Conservation (phyloP, 64 coral and sea anemone genomes). For the Exaiptasia diaphana region DNA sequence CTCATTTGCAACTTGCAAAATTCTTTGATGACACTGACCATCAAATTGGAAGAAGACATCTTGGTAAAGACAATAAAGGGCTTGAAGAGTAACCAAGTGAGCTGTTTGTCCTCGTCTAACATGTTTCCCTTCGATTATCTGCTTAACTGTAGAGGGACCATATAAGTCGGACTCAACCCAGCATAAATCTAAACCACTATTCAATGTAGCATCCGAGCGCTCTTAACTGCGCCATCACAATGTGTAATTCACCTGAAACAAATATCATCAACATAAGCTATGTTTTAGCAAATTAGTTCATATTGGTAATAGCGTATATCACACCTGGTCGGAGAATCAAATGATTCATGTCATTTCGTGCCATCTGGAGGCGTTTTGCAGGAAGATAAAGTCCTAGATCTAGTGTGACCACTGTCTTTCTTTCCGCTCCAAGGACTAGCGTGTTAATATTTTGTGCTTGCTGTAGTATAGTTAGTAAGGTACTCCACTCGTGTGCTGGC, state of each 20-base stretch:
- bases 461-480: background rate
- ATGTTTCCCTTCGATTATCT: constrained; percentile 36
- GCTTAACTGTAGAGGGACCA: constrained; percentile 40
- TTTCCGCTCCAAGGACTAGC: background rate
- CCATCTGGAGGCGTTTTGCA: constrained; percentile 15
- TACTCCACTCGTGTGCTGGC: constrained; percentile 52
- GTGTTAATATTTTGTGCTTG: constrained; percentile 45
- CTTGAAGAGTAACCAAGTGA: constrained; percentile 48
- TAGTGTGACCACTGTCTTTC: constrained; percentile 7
- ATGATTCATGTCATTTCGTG: constrained; percentile 6
- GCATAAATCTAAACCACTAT: constrained; percentile 32
- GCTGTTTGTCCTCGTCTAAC: constrained; percentile 38
- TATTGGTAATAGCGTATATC: too few species aligned
- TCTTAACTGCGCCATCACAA: constrained; percentile 9
- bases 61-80: constrained; percentile 33
- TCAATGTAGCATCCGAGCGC: constrained; percentile 17
- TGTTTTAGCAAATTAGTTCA: too few species aligned
- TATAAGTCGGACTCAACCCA: constrained; percentile 55
- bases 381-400: constrained; percentile 24
- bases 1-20: background rate
- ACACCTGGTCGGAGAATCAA: constrained; percentile 28
- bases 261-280: too few species aligned
- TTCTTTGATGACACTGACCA: background rate
- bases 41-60: constrained; percentile 7
- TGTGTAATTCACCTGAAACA: constrained; percentile 39